These are phyloP conservation scores for Orthosia incerta DNA, from an alignment of 2,888 invertebrate genomes.

Conservation along the genomic window DNA sequence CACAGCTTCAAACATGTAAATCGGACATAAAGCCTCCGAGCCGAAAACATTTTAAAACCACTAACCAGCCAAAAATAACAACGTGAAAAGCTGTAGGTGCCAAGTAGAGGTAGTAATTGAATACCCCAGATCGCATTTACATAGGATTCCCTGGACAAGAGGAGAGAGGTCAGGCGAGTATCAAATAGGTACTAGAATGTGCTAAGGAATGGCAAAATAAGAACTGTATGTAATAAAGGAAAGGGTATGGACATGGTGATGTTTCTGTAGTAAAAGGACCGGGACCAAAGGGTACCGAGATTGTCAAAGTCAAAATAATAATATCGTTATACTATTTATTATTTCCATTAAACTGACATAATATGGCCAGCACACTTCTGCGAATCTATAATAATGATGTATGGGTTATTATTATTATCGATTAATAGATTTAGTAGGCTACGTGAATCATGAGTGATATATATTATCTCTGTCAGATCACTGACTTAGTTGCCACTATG, in stretches of 20 bases:
- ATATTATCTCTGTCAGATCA: too few relatives aligned
- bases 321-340: neutral
- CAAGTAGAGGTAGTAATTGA: constrained; percentile 49
- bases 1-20: neutral
- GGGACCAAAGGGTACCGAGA: too few relatives aligned
- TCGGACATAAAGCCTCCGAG: neutral
- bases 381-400: neutral
- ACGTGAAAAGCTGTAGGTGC: constrained; percentile 50
- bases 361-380: neutral
- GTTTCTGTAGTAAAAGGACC: neutral
- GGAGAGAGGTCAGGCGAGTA: constrained; percentile 26
- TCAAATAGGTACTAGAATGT: constrained; percentile 36
- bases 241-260: neutral
- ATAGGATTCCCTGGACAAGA: constrained; percentile 29
- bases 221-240: neutral
- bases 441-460: neutral
- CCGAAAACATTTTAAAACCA: neutral
- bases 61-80: neutral
- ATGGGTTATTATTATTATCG: neutral
- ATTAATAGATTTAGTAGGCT: neutral
- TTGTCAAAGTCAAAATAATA: neutral
- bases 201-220: constrained; percentile 12
- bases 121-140: constrained; percentile 54
- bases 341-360: neutral
- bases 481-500: too few relatives aligned